Base-by-base conservation (phyloP, 2,113 vertebrate genomes). In the Lasiurus borealis region DNA sequence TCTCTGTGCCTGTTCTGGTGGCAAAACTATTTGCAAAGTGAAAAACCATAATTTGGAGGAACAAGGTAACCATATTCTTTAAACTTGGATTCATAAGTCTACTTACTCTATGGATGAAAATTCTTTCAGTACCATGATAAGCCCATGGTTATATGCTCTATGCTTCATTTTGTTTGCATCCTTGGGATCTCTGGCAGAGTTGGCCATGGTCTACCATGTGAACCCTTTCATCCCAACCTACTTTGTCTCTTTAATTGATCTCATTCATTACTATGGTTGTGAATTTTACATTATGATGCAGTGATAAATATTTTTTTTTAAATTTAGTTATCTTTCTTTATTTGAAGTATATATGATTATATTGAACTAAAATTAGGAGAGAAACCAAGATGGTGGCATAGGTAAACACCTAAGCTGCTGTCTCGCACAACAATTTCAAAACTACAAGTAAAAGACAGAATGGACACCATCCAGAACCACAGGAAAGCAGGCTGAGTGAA, bases 291-390 rank as follows among this genome's bases (percentile, higher is more conserved):
- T 15, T 85, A 40, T 93, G 29, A 64, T 40, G 80, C 76, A 88
- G n/a, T 71, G n/a, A 75, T 72, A 84, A 66, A 91, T 34, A 7
- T 46, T 84, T 62, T 62, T n/a, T 25, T 34, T 72, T 50, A 68
- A 25, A 62, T 84, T 72, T 64, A 62, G 19, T 52, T 86, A 92
- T 92, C 62, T 62, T 57, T 89, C 62, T 54, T 57, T 64, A 75
- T 90, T 57, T 85, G 76, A 83, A 75, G 64, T 62, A 31, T 36
- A 48, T 91, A 19, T 75, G 4, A 91, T 84, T 92, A n/a, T 69
- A 54, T 44, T 81, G 31, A 94, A 54, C 11, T 90, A 27, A 93
- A 95, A 59, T 88, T 46, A 78, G 59, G 36, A 40, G 40, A 40
- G 40, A 40, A 40, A 40, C 40, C 40, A 40, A 40, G 40, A 40